phyloP scores from a whole-genome alignment of 2,797 vertebrate species.

The Oreochromis mossambicus region DNA sequence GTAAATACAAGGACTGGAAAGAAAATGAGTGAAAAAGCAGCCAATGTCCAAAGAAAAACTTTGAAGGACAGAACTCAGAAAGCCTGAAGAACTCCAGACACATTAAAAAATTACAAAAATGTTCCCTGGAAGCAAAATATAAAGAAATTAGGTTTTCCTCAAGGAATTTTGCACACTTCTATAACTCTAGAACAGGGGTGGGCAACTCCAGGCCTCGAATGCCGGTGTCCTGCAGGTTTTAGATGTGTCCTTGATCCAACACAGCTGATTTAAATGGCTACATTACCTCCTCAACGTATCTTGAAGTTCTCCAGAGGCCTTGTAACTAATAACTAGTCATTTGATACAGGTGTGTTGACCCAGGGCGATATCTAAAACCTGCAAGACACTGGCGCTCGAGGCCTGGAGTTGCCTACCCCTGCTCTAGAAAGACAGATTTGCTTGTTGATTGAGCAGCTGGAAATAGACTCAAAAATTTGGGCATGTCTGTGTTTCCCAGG shows the following conservation, averaged over 20 bases:
- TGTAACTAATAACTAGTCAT: neutral
- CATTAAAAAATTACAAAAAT: neutral
- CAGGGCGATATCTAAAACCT: neutral
- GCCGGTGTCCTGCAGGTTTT: no score
- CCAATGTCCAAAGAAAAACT: no score
- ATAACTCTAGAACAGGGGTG: neutral
- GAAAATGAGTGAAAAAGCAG: neutral
- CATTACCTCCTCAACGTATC: no score
- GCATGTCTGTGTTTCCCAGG: neutral
- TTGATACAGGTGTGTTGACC: neutral
- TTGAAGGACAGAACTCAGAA: neutral
- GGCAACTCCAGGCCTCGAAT: no score
- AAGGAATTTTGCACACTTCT: neutral
- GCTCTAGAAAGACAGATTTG: neutral
- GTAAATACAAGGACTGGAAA: no score
- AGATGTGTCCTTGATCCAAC: no score
- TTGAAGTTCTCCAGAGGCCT: neutral
- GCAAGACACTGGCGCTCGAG: neutral
- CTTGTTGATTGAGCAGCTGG: neutral
- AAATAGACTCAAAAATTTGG: neutral
- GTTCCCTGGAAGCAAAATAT: neutral
- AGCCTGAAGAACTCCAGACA: neutral
- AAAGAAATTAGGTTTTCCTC: neutral
- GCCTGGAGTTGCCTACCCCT: neutral
- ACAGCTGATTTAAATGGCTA: no score